These are phyloP conservation scores for Peromyscus eremicus DNA, from an alignment of 2,797 vertebrate species.

Conservation along the genomic window DNA sequence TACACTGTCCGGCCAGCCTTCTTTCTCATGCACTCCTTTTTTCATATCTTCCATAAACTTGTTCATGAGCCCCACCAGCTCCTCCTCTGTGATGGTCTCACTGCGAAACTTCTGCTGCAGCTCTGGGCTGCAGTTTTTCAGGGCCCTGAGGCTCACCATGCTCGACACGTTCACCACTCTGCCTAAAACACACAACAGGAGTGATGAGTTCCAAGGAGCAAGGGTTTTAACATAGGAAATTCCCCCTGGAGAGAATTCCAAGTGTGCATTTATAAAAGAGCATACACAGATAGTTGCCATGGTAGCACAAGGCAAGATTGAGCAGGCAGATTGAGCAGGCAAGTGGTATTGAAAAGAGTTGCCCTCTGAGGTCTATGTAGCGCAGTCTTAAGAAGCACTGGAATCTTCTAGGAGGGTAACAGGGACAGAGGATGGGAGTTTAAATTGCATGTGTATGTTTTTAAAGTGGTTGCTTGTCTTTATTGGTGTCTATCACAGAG, in stretches of 20 bases:
- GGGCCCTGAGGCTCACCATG: no score
- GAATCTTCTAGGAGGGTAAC: neutral
- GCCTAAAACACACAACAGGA: neutral
- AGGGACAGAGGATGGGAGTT: neutral
- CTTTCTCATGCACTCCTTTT: slow-evolving; percentile 86
- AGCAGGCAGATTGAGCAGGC: neutral
- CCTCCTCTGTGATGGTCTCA: slow-evolving; percentile 93
- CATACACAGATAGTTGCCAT: no score
- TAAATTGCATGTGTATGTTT: neutral
- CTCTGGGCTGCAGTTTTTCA: slow-evolving; percentile 89
- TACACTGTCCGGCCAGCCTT: slow-evolving; percentile 92
- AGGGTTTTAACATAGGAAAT: neutral
- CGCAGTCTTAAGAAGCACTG: neutral
- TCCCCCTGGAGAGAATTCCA: neutral
- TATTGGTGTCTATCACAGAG: neutral
- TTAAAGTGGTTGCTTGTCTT: neutral
- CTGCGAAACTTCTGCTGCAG: slow-evolving; percentile 94
- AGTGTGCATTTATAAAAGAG: neutral
- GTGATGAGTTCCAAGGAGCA: neutral
- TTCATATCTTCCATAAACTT: slow-evolving; percentile 91
- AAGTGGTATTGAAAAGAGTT: neutral
- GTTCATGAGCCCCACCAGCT: slow-evolving; percentile 93
- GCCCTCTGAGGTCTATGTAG: neutral
- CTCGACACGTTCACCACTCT: neutral
- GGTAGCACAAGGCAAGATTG: neutral